Base-by-base conservation (phyloP, 2,797 vertebrate genomes). In the Chaenodraco wilsoni region DNA sequence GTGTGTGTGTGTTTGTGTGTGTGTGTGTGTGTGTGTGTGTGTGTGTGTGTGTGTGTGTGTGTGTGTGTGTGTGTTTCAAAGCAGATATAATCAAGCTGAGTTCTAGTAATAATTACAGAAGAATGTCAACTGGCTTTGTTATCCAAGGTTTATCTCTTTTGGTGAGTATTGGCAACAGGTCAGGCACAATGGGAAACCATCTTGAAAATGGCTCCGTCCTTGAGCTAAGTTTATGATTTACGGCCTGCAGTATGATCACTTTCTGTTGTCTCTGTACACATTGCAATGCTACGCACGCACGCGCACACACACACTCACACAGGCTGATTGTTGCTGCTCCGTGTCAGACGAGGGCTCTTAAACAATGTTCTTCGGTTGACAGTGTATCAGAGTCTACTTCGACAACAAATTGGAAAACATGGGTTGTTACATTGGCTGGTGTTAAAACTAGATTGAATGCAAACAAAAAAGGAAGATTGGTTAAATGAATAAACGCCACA, bases 191-290 rank as follows among this genome's bases (percentile, higher is more conserved):
- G 66, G 77, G 65, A 81, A 71, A 67, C 76, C 79, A 79, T 86
- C 80, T 79, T 37, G 77, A 70, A 82, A 86, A 74, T 45, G 59
- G 71, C 66, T 71, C 62, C 27, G 91, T 89, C 91, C 89, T 94
- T 93, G 88, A 86, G 78, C 72, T 78, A 45, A 91, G 83, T 89
- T 89, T 87, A 91, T 86, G 69, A 86, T 88, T 91, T 86, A 87
- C 73, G 84, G 89, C 91, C 89, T 80, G 87, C 85, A 91, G 78
- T 87, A 86, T 87, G 87, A 89, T 84, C 83, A 79, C 84, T 80
- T 85, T 89, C 76, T 94, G 92, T 94, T 93, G 91, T 93, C 84
- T 89, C 71, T 94, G 87, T 93, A 94, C 90, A 94, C 92, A 94
- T 51, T 69, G 74, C 87, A 81, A 57, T 1, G 41, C 75, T 74